Percentiles rank a stretch among this genome's conserved stretches.
Evolutionary conservation across 2,888 invertebrate species (phyloP).

Genomic region (Sisyra terminalis): DNA sequence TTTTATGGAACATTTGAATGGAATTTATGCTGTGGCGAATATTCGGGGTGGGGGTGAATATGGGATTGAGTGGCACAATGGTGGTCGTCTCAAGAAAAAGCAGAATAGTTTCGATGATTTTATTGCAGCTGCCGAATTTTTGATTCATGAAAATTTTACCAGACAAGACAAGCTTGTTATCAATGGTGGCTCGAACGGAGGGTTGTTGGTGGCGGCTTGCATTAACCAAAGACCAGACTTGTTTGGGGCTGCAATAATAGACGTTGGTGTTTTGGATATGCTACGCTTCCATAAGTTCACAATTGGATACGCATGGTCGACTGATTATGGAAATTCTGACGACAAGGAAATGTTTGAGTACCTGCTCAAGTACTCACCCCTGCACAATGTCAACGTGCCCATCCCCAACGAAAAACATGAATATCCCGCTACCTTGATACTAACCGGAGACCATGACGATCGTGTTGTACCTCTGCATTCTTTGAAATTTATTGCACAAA

Average conservation of each 20-base stretch:
- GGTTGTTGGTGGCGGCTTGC: slow-evolving; percentile 86
- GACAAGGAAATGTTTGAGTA: slow-evolving; percentile 73
- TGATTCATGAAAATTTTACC: slow-evolving; percentile 66
- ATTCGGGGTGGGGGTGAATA: slow-evolving; percentile 96
- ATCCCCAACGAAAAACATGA: slow-evolving; percentile 30
- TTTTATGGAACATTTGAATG: slow-evolving; percentile 79
- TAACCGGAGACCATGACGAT: slow-evolving; percentile 98
- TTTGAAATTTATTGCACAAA: slow-evolving; percentile 80
- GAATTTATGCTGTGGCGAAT: slow-evolving; percentile 83
- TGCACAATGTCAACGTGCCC: slow-evolving; percentile 75
- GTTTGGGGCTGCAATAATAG: slow-evolving; percentile 81
- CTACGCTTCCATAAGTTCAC: slow-evolving; percentile 95
- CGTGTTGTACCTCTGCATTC: slow-evolving; percentile 96
- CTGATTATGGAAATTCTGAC: slow-evolving; percentile 89
- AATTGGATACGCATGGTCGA: slow-evolving; percentile 90
- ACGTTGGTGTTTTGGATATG: slow-evolving; percentile 97
- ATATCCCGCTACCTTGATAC: slow-evolving; percentile 80
- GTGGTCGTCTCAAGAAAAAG: slow-evolving; percentile 77
- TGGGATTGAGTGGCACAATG: slow-evolving; percentile 94
- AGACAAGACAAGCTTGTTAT: slow-evolving; percentile 56
- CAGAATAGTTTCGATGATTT: slow-evolving; percentile 98
- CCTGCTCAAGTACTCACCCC: slow-evolving; percentile 74
- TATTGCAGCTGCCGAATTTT: slow-evolving; percentile 77
- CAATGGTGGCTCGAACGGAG: slow-evolving; percentile 95
- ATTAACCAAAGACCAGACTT: slow-evolving; percentile 90